A percentile compares a stretch with the other conserved stretches of the same genome.
phyloP scores from a whole-genome alignment of 2,888 invertebrate species.

The Heliconius ethilla region DNA sequence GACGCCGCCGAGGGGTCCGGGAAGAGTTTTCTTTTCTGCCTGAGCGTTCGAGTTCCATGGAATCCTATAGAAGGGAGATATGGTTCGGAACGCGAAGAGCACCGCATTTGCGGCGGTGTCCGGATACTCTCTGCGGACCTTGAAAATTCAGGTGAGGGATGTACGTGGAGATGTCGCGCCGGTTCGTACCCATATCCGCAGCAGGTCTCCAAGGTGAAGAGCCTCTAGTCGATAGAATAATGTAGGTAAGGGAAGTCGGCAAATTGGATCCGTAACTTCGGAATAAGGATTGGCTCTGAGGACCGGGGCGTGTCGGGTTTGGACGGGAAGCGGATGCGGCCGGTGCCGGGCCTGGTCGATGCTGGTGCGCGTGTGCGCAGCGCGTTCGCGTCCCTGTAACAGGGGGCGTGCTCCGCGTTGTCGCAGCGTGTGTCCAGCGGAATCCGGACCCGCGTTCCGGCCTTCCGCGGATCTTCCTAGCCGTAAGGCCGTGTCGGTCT shows the following conservation, averaged over 20 bases:
- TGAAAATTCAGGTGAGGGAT: constrained; percentile 53
- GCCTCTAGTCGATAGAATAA: constrained; percentile 80
- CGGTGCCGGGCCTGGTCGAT: constrained; percentile 52
- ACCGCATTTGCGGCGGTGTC: constrained; percentile 57
- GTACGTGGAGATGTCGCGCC: constrained; percentile 61
- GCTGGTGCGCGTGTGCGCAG: constrained; percentile 43
- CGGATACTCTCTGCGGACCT: constrained; percentile 62
- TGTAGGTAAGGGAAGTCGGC: constrained; percentile 79
- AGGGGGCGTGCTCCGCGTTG: no score
- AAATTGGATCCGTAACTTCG: constrained; percentile 84
- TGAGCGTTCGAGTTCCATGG: constrained; percentile 76
- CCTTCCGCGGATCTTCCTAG: constrained; percentile 53
- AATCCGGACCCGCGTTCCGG: constrained; percentile 53
- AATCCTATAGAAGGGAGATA: constrained; percentile 75
- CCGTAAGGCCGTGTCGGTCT: constrained; percentile 53
- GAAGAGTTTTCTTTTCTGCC: constrained; percentile 68
- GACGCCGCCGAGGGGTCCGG: constrained; percentile 77
- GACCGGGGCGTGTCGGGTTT: constrained; percentile 83
- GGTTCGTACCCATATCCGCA: constrained; percentile 86
- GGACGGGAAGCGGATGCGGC: constrained; percentile 65
- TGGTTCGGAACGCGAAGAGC: constrained; percentile 71
- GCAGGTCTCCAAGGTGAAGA: constrained; percentile 88
- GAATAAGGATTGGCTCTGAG: constrained; percentile 89
- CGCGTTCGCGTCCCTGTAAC: no score
- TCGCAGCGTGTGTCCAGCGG: no score